Base-by-base conservation (phyloP, 2,888 invertebrate species). In the Netelia fuscicornis region DNA sequence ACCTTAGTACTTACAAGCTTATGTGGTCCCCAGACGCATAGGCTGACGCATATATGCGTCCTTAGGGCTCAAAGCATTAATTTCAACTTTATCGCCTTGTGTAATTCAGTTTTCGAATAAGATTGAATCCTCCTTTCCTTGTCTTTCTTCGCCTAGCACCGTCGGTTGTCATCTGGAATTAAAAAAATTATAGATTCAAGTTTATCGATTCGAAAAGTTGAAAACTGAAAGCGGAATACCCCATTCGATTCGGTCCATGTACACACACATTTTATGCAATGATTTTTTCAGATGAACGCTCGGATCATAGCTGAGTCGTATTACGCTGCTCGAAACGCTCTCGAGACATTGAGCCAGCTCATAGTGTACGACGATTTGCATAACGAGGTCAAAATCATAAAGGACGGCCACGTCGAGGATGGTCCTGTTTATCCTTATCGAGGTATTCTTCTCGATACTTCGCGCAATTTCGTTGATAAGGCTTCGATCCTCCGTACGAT, bases 401-500 rank as follows among this genome's bases (percentile, higher is more conserved):
- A 95, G 2, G 95, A 96, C 88, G 96, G 95, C 0, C 91, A 93
- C 10, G 95, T 98, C 17, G 92, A 93, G 1, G 99, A 99, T 93
- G 95, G 95, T 52, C 99, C 99, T 0, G 95, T 95, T 0, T 99
- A 98, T 94, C 96, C 97, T 0, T 98, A 98, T 94, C 95, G 99
- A 90, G 99, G 99, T 0, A 93, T 99, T 6, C 95, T 98, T 60
- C 93, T 99, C 75, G 99, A 99, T 92, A 98, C 99, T 0, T 95
- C 98, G 0, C 95, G 99, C 54, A 99, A 99, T 93, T 99, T 96
- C 92, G 95, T 97, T 89, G 95, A 96, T 10, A 95, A 97, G 9
- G 95, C 96, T 0, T 94, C 96, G 0, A 97, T 98, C 83, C 96
- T 97, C 90, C 94, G 95, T 17, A 97, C 97, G 10, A 95, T 99